Base-by-base conservation (phyloP, 2,888 invertebrate genomes). In the Caenorhabditis imperialis region DNA sequence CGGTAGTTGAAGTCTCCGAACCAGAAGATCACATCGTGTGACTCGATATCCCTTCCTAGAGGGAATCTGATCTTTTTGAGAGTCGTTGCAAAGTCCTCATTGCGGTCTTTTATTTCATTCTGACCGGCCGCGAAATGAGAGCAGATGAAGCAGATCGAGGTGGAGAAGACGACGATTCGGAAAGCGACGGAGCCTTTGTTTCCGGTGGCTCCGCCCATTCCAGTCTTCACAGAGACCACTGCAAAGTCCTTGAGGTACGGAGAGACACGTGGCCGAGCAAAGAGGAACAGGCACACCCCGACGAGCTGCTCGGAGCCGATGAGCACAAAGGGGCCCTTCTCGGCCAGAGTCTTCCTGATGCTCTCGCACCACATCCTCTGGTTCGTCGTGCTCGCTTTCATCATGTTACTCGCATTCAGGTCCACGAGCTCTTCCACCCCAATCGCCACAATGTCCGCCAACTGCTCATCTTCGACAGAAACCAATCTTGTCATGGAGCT, bases 361-460 rank as follows among this genome's bases (percentile, higher is more conserved):
- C 97, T 96, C 84, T 94, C 94, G 77, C 95, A 94, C 98, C 99
- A 99, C 61, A 93, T 92, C 89, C 93, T 93, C 57, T 95, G 95
- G 90, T 96, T 96, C 84, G 94, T 94, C 45, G 93, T 92, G 89
- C 94, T 94, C 25, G 96, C 95, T 79, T 95, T 96, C 91, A 99
- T 93, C 82, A 99, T 98, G 89, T 99, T 99, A 82, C 94, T 93
- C 3, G 99, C 99, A 91, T 96, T 99, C 80, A 99, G 90, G 90
- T 99, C 99, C 10, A 99, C 98, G 81, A 99, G 97, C 91, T 99
- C 99, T 89, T 99, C 95, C 90, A 99, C 97, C 18, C 99, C 99
- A 88, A 99, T 93, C 1, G 96, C 97, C 90, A 93, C 98, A 73
- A 99, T 93, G 89, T 99, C 99, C 55, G 94, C 93, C 18, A 58